Percentiles rank a stretch among this genome's conserved stretches.
phyloP scores from a whole-genome alignment of 2,797 vertebrate species.

The Stomatorhinus walkeri region DNA sequence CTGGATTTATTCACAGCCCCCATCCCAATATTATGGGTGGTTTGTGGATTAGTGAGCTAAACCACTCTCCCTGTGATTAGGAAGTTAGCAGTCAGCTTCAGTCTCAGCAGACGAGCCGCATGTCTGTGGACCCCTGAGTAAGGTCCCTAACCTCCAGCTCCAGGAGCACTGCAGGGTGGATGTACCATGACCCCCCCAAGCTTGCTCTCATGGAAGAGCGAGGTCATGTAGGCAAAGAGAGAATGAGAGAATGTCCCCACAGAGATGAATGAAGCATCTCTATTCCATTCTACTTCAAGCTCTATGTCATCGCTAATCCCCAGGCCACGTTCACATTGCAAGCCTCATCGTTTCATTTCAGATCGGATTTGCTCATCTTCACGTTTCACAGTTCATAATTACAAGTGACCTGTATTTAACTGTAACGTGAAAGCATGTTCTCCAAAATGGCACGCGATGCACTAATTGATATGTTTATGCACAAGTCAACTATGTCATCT shows the following conservation, averaged over 20 bases:
- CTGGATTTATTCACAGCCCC: not conserved
- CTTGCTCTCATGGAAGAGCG: not conserved
- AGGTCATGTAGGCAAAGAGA: not conserved
- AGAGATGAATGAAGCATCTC: not conserved
- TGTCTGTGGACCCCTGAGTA: not conserved
- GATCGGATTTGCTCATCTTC: not conserved
- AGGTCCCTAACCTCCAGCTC: not conserved
- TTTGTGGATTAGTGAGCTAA: not conserved
- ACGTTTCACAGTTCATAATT: not conserved
- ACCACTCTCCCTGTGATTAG: not conserved
- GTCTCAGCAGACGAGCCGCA: not conserved
- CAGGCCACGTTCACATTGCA: too few relatives aligned
- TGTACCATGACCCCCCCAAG: not conserved
- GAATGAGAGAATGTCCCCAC: not conserved
- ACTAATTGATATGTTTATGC: not conserved
- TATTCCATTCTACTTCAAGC: not conserved
- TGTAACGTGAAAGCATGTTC: not conserved
- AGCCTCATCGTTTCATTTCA: not conserved
- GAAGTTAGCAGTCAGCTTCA: not conserved
- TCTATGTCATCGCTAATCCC: not conserved
- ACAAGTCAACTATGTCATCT: not conserved
- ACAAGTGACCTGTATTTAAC: not conserved
- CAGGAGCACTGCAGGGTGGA: not conserved
- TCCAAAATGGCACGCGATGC: not conserved
- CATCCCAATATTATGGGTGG: not conserved